Base-by-base conservation (phyloP, 2,113 vertebrate species). In the Dendropsophus ebraccatus region DNA sequence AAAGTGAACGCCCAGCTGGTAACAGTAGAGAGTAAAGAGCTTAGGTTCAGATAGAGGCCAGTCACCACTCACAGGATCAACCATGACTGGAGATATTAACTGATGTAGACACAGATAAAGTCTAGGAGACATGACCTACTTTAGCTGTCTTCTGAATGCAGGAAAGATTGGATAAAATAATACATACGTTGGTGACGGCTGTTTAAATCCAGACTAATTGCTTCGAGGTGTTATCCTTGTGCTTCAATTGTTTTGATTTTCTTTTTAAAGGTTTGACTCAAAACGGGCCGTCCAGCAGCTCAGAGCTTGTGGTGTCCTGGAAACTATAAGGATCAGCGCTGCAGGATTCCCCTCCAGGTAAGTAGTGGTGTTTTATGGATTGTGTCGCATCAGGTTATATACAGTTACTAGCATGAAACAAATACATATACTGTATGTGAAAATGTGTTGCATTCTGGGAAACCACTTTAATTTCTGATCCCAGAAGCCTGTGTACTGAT, bases 341-440 rank as follows among this genome's bases (percentile, higher is more conserved):
- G 97, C 98, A 0, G 98, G 98, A 25, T 99, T 99, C 91, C 98
- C 98, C 7, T 99, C 98, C 47, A 96, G 98, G 98, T 99, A 91
- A 37, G 88, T 35, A 0, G 62, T 30, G 35, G 41, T 41, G 41
- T 41, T 41, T 41, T 41, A 41, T 41, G 41, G 41, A 41, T 41
- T 41, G 41, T 41, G 41, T 41, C 41, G 8, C 8, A 41, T 41
- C 41, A 41, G 41, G 41, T 41, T 41, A 41, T 41, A 8, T 41
- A 41, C 8, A 8, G 4, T 41, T 41, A 41, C 8, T 41, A 41
- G 3, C 41, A 41, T 41, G 41, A 41, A 41, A 41, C 41, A 41
- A 41, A 41, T 41, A 41, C 8, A 41, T 41, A 41, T 41, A 41
- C 8, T 41, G 8, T 41, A 41, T n/a, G n/a, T n/a, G 8, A 41